phyloP scores from a whole-genome alignment of 2,113 vertebrate species.

The Etheostoma cragini region DNA sequence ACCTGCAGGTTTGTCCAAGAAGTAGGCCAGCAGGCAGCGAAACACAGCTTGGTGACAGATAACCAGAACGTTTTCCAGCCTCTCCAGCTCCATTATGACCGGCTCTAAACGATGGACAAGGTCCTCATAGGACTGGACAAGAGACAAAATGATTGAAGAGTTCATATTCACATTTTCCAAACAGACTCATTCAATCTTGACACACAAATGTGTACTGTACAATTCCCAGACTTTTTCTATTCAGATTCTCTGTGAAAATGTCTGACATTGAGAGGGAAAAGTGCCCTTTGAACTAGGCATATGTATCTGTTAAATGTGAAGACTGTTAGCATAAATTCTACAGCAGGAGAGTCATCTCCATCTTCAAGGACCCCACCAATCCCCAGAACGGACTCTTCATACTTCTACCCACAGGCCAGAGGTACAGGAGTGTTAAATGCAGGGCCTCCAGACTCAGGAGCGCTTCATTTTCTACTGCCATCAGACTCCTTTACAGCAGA shows the following conservation, averaged over 20 bases:
- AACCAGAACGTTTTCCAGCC: slow-evolving; percentile 96
- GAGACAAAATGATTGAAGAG: slow-evolving; percentile 8
- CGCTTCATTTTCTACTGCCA: too few species aligned
- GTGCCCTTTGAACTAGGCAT: neutral
- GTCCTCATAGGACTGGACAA: slow-evolving; percentile 93
- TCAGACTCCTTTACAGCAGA: too few species aligned
- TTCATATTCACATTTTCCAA: slow-evolving; percentile 1
- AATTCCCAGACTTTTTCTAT: neutral
- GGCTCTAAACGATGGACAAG: slow-evolving; percentile 95
- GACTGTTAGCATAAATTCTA: neutral
- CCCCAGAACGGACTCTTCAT: too few species aligned
- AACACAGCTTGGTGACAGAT: slow-evolving; percentile 97
- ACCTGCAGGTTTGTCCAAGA: slow-evolving; percentile 95
- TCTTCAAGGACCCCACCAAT: too few species aligned
- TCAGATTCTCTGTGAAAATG: neutral
- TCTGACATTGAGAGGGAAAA: neutral
- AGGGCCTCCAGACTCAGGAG: too few species aligned
- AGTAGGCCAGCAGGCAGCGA: slow-evolving; percentile 95
- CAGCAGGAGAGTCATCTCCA: too few species aligned
- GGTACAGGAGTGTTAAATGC: too few species aligned
- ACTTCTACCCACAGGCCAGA: too few species aligned
- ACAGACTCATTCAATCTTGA: neutral
- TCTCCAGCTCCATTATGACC: slow-evolving; percentile 97
- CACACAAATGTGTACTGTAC: too few species aligned
- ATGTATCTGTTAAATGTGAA: neutral